phyloP scores from a whole-genome alignment of 2,888 invertebrate species.

The Psylliodes chrysocephalus region DNA sequence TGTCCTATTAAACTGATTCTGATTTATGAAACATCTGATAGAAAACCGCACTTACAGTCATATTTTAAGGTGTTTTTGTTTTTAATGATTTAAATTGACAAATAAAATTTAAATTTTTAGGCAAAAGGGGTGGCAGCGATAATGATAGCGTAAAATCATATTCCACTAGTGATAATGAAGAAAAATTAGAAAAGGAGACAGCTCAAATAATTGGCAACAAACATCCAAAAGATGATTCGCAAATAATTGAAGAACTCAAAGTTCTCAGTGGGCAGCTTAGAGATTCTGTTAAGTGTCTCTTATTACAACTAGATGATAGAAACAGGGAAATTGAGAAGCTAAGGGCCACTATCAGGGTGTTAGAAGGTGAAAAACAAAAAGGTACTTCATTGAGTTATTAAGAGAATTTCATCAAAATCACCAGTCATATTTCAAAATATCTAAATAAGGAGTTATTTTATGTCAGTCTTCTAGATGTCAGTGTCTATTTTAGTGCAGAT shows the following conservation, averaged over 20 bases:
- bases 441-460: background rate
- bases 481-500: no score
- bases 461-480: no score
- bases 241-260: slow-evolving; percentile 75
- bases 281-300: slow-evolving; percentile 68
- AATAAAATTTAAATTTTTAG: no score
- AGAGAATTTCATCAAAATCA: background rate
- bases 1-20: no score
- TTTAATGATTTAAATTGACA: no score
- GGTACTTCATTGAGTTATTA: slow-evolving; percentile 45
- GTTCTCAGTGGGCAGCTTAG: slow-evolving; percentile 73
- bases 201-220: slow-evolving; percentile 63
- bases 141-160: slow-evolving; percentile 54
- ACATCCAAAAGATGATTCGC: slow-evolving; percentile 71
- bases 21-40: no score
- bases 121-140: slow-evolving; percentile 52
- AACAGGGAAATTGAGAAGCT: slow-evolving; percentile 72
- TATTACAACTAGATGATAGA: slow-evolving; percentile 73
- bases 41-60: no score
- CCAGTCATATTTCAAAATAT: background rate
- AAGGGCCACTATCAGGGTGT: slow-evolving; percentile 68
- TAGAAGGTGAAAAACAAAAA: slow-evolving; percentile 68
- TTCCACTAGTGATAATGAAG: slow-evolving; percentile 53
- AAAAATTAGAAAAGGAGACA: slow-evolving; percentile 50
- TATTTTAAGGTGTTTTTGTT: no score